Conservation (phyloP, 2,888 invertebrate genomes). For the Ormia ochracea region DNA sequence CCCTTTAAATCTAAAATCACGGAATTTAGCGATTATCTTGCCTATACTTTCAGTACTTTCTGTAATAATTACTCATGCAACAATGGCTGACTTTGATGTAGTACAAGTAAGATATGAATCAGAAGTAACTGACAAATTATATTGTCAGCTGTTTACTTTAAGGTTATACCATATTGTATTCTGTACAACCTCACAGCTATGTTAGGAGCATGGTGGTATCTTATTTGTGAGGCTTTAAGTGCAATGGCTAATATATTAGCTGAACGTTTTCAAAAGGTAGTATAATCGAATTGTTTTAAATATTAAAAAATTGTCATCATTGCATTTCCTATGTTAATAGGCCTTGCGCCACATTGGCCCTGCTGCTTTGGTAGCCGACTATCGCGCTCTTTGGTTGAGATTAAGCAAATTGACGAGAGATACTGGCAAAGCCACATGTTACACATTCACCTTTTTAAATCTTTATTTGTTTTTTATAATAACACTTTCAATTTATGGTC, state of each 20-base stretch:
- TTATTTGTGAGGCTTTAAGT: constrained; percentile 82
- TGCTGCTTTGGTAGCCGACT: constrained; percentile 83
- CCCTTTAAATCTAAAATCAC: constrained; percentile 79
- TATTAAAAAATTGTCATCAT: not conserved
- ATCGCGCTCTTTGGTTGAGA: constrained; percentile 84
- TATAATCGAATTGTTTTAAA: not conserved
- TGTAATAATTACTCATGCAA: constrained; percentile 83
- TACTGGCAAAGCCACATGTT: constrained; percentile 83
- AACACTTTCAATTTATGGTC: constrained; percentile 85
- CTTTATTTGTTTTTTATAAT: constrained; percentile 85
- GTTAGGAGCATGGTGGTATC: constrained; percentile 84
- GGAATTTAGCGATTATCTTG: constrained; percentile 79
- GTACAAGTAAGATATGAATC: constrained; percentile 78
- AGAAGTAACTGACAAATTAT: not conserved
- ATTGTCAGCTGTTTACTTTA: too few relatives aligned
- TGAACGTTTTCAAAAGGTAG: constrained; percentile 82
- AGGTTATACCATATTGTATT: constrained; percentile 83
- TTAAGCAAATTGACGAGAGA: constrained; percentile 83
- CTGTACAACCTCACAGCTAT: constrained; percentile 83
- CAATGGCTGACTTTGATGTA: constrained; percentile 83
- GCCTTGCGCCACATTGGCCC: constrained; percentile 83
- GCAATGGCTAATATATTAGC: constrained; percentile 82
- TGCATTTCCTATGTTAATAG: constrained; percentile 67
- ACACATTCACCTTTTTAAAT: constrained; percentile 83
- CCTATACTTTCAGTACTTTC: constrained; percentile 81